Evolutionary conservation across 92 coral and sea anemone species (phyloP).

Genomic region (Epizoanthus illoricatus): DNA sequence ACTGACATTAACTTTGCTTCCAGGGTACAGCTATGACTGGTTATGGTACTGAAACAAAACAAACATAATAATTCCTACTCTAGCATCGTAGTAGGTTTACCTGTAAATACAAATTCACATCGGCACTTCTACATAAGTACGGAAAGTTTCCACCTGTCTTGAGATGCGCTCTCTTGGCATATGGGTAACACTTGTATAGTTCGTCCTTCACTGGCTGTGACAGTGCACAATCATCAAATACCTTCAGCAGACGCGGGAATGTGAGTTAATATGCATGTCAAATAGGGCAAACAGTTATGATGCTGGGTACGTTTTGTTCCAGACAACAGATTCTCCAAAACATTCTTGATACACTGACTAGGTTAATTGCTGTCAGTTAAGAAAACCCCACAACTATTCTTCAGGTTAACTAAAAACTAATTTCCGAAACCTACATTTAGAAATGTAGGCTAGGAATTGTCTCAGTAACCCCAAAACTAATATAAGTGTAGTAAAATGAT

Average conservation of each 20-base stretch:
- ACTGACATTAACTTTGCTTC: too few species aligned
- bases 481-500: too few species aligned
- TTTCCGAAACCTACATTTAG: too few species aligned
- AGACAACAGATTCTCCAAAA: too few species aligned
- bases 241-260: slow-evolving; percentile 46
- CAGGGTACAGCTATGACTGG: background rate
- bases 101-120: slow-evolving; percentile 93
- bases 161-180: slow-evolving; percentile 93
- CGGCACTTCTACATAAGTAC: slow-evolving; percentile 89
- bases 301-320: too few species aligned
- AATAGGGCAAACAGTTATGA: too few species aligned
- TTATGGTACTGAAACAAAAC: background rate
- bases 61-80: background rate
- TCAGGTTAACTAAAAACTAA: too few species aligned
- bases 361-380: too few species aligned
- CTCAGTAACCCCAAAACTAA: too few species aligned
- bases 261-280: background rate
- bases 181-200: slow-evolving; percentile 88
- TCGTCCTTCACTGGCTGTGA: slow-evolving; percentile 98
- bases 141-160: slow-evolving; percentile 99
- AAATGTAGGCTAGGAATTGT: too few species aligned
- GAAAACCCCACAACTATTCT: too few species aligned
- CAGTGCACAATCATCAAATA: slow-evolving; percentile 96
- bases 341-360: too few species aligned
- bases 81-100: slow-evolving; percentile 32